Percentiles rank a stretch among this genome's conserved stretches.
These are phyloP conservation scores for Tipula confusa DNA, from an alignment of 2,888 invertebrate genomes.

Conservation along the genomic window DNA sequence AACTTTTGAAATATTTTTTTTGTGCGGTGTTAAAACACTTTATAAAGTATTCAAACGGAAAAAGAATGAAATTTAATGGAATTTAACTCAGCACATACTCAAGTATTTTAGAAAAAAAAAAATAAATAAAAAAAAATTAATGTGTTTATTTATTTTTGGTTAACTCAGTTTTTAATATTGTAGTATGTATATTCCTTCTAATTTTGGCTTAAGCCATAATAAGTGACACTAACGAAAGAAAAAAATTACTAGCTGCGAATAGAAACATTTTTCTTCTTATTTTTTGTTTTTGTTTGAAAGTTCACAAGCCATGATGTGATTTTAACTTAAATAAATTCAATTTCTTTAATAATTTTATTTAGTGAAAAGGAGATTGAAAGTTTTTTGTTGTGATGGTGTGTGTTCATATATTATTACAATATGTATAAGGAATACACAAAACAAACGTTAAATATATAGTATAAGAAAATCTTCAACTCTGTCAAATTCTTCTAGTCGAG, in stretches of 20 bases:
- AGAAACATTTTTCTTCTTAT: neutral
- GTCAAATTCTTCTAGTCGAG: slow-evolving; percentile 9
- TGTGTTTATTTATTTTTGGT: neutral
- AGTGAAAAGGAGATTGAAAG: slow-evolving; percentile 25
- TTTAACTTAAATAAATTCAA: neutral
- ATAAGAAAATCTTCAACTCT: neutral
- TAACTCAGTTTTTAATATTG: neutral
- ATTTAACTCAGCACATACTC: slow-evolving; percentile 9
- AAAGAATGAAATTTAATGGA: neutral
- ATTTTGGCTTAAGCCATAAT: neutral
- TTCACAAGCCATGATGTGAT: neutral
- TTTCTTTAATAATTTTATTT: neutral
- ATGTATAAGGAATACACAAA: neutral
- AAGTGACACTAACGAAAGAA: neutral
- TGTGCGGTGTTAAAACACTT: neutral
- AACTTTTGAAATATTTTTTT: neutral
- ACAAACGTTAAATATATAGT: neutral
- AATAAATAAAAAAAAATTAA: too few species aligned
- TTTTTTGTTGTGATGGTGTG: too few species aligned
- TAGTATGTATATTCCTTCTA: neutral
- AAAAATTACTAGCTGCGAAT: neutral
- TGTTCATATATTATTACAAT: neutral
- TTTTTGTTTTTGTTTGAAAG: neutral
- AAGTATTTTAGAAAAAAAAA: neutral
- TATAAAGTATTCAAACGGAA: neutral